Base-by-base conservation (phyloP, 2,888 invertebrate genomes). In the Drosophila aldrichi region DNA sequence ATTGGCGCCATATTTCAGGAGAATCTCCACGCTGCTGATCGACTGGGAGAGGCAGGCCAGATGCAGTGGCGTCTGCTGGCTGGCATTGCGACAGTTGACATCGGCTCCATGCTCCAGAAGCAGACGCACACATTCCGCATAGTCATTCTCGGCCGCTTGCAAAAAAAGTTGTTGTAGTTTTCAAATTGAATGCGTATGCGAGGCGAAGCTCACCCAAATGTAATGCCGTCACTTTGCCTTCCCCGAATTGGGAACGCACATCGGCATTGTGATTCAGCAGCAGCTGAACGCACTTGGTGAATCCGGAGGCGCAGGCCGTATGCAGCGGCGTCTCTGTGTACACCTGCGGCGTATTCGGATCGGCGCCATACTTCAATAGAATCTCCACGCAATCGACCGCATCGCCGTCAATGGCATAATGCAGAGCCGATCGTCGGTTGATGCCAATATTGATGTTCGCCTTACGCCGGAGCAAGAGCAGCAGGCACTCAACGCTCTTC, bases 251-350 rank as follows among this genome's bases (percentile, higher is more conserved):
- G 0, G 96, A 96, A 56, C 96, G 93, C 1, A 96, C 96, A 85
- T 97, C 97, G 1, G 97, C 97, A 25, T 97, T 97, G 81, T 96
- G 94, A 63, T 95, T 95, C 67, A 97, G 93, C 25, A 98, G 94
- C 73, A 98, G 93, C 91, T 95, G 94, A 41, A 96, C 95, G 91
- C 95, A 96, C 46, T 94, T 94, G 1, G 95, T 94, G 41, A 95
- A 95, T 0, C 97, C 97, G 49, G 96, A 93, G 8, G 96, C 95
- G 16, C 96, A 96, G 8, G 97, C 97, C 32, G 97, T 96, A 88
- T 97, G 97, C 29, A 97, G 92, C 0, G 97, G 97, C 1, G 97
- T 96, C 93, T 97, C 97, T 9, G 96, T 97, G 90, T 96, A 97
- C 38, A 96, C 91, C 94, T 97, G 97, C 32, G 96, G 96, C 64